A percentile compares a stretch with the other conserved stretches of the same genome.
phyloP scores from a whole-genome alignment of 2,888 invertebrate species.

The Caenorhabditis afra region DNA sequence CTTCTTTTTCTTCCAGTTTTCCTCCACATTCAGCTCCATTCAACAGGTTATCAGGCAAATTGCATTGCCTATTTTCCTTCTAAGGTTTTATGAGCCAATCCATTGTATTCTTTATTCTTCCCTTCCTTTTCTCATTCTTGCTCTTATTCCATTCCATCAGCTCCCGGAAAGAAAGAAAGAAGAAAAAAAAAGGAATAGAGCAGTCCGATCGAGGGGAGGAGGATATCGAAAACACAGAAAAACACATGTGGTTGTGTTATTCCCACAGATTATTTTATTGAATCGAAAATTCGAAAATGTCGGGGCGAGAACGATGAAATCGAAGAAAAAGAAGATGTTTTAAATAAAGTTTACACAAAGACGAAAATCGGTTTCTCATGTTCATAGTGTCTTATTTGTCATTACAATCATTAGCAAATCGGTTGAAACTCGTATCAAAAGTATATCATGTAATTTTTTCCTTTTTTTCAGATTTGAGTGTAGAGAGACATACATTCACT shows the following conservation, averaged over 20 bases:
- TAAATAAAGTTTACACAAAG: conserved; percentile 3
- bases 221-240: background rate
- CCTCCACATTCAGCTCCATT: background rate
- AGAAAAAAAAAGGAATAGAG: background rate
- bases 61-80: background rate
- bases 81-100: background rate
- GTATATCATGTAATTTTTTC: conserved; percentile 34
- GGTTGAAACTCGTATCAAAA: conserved; percentile 46
- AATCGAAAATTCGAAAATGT: conserved; percentile 37
- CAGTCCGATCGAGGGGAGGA: too few relatives aligned
- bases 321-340: conserved; percentile 7
- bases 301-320: background rate
- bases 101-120: background rate
- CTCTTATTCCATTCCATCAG: too few relatives aligned
- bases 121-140: too few relatives aligned
- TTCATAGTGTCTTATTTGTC: too few relatives aligned
- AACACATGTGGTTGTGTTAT: conserved; percentile 24
- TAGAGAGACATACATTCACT: conserved; percentile 15
- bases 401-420: conserved; percentile 24
- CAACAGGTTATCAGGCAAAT: conserved; percentile 33
- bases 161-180: too few relatives aligned
- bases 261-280: conserved; percentile 40
- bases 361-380: conserved; percentile 48
- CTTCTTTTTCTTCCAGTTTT: background rate
- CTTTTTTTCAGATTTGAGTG: background rate